A percentile compares a stretch with the other conserved stretches of the same genome.
These are phyloP conservation scores for Clarias magur DNA, from an alignment of 2,113 vertebrate species.

Conservation along the genomic window DNA sequence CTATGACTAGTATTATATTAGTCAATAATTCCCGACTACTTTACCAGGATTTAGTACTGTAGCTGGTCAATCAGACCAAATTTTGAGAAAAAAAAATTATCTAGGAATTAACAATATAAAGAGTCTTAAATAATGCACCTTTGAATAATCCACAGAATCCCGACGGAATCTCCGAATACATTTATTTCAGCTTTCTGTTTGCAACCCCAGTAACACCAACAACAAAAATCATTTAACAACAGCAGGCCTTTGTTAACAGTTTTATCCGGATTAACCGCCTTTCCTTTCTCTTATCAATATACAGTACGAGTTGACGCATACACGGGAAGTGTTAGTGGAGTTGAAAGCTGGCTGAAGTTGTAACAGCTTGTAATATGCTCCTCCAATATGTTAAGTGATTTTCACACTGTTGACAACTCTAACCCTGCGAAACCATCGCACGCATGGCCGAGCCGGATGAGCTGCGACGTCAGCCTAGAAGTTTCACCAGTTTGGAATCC, in stretches of 20 bases:
- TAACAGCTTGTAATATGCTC: background rate
- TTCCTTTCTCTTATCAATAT: background rate
- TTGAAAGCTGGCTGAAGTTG: too few species aligned
- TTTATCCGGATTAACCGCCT: background rate
- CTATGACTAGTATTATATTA: background rate
- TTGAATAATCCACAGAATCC: background rate
- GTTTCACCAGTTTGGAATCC: background rate
- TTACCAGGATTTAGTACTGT: background rate
- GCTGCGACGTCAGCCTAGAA: background rate
- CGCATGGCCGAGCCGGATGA: background rate
- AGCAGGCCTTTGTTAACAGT: background rate
- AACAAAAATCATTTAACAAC: background rate
- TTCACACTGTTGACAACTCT: too few species aligned
- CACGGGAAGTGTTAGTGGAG: background rate
- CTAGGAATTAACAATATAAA: background rate
- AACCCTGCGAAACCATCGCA: too few species aligned
- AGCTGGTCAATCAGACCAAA: background rate
- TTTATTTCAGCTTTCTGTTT: background rate
- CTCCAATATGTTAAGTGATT: background rate
- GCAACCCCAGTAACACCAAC: background rate
- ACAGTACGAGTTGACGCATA: background rate
- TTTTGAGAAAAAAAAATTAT: background rate
- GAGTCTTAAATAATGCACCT: background rate
- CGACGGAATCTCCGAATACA: background rate
- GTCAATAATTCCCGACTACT: background rate